These are phyloP conservation scores for Spisula subtruncata DNA, from an alignment of 2,888 invertebrate species.

Conservation along the genomic window DNA sequence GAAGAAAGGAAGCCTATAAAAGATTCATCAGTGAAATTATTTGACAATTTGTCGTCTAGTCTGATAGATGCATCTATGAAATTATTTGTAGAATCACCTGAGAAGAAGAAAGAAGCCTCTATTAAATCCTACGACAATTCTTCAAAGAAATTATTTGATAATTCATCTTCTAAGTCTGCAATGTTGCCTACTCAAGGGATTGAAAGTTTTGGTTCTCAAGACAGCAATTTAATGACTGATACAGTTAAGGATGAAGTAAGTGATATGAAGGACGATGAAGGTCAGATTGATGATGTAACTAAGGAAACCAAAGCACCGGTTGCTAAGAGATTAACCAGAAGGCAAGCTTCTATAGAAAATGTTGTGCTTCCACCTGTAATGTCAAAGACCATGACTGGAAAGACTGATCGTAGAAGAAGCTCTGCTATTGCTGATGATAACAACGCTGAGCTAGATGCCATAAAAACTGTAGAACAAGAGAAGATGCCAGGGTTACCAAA, in stretches of 20 bases:
- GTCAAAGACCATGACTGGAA: constrained; percentile 66
- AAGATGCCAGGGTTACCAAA: background rate
- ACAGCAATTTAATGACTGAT: background rate
- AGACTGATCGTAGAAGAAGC: constrained; percentile 46
- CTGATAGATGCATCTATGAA: no score
- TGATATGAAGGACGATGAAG: background rate
- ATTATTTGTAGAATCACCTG: background rate
- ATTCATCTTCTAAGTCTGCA: background rate
- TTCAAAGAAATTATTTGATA: background rate
- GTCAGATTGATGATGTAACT: background rate
- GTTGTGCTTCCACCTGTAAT: constrained; percentile 69
- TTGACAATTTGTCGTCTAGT: background rate
- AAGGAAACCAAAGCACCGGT: constrained; percentile 9
- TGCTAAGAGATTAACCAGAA: constrained; percentile 58
- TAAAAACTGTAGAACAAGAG: background rate
- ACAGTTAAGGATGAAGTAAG: background rate
- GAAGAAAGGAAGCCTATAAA: background rate
- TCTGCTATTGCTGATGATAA: constrained; percentile 16
- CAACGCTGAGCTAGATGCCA: background rate
- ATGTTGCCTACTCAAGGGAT: background rate
- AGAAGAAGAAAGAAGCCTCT: background rate
- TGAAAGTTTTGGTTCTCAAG: background rate
- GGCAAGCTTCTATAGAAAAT: constrained; percentile 63
- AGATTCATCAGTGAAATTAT: no score
- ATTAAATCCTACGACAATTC: no score